Conservation (phyloP, 2,797 vertebrate species). For the Tarsius wallacei region DNA sequence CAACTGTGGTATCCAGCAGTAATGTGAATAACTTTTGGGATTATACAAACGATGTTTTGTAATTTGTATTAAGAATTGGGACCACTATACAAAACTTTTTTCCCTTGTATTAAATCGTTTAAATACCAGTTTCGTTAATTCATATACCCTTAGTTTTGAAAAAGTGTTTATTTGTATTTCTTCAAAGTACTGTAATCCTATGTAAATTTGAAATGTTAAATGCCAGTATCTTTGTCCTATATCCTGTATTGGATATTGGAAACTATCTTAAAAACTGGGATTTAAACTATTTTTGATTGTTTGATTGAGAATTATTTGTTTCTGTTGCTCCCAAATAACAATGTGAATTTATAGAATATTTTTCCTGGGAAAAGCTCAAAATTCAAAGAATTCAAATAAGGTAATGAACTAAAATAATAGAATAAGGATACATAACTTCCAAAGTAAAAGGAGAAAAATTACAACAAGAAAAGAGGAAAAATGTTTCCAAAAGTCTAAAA, state of each 20-base stretch:
- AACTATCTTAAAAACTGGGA: conserved; percentile 80
- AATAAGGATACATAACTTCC: not conserved
- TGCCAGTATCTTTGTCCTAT: conserved; percentile 70
- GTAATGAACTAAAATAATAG: not conserved
- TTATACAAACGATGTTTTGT: conserved; percentile 89
- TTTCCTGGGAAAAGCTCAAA: conserved; percentile 63
- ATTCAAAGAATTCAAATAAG: not conserved
- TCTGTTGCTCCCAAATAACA: conserved; percentile 19
- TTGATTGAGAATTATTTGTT: conserved; percentile 59
- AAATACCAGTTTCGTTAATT: conserved; percentile 90
- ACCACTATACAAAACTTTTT: conserved; percentile 88
- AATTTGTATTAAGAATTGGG: conserved; percentile 91
- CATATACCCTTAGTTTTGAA: conserved; percentile 89
- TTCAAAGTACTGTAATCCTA: conserved; percentile 88
- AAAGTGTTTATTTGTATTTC: conserved; percentile 89
- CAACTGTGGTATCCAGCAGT: conserved; percentile 92
- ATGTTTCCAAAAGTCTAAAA: not conserved
- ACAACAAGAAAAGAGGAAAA: not conserved
- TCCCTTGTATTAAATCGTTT: conserved; percentile 90
- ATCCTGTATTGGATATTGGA: conserved; percentile 75
- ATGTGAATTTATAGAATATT: conserved; percentile 64
- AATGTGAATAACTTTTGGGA: conserved; percentile 92
- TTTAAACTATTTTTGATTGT: conserved; percentile 46
- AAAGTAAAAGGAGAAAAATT: not conserved
- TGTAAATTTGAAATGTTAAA: conserved; percentile 83